Evolutionary conservation across 2,797 vertebrate genomes (phyloP).

Genomic region (Eulemur mongoz): DNA sequence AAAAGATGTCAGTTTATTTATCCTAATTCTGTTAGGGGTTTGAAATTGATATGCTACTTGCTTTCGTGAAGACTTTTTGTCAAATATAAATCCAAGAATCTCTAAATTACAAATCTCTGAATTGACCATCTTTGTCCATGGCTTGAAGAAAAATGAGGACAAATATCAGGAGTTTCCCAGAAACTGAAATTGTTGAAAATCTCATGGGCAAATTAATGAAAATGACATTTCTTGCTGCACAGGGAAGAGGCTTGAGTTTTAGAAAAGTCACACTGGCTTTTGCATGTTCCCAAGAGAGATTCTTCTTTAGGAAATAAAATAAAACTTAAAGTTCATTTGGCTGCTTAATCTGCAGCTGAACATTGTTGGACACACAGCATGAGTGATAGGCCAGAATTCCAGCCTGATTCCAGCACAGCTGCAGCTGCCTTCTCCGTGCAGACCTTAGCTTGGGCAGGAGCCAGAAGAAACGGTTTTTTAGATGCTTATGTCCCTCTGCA

Average conservation of each 20-base stretch:
- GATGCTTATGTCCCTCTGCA: neutral
- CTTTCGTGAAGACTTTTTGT: neutral
- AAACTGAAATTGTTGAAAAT: slow-evolving; percentile 48
- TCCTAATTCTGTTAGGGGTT: neutral
- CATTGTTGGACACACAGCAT: neutral
- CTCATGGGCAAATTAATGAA: neutral
- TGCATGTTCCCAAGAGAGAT: neutral
- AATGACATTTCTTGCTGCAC: neutral
- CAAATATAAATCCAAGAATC: neutral
- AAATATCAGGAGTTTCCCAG: slow-evolving; percentile 28
- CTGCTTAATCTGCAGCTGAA: neutral
- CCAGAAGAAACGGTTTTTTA: slow-evolving; percentile 38
- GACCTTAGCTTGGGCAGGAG: neutral
- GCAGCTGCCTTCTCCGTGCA: neutral
- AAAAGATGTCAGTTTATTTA: neutral
- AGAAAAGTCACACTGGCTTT: slow-evolving; percentile 18
- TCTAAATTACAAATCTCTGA: slow-evolving; percentile 38
- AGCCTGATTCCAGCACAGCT: neutral
- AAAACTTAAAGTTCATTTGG: neutral
- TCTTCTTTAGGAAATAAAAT: neutral
- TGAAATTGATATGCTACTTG: neutral
- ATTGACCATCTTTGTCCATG: neutral
- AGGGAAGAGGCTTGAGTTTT: neutral
- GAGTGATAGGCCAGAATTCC: neutral
- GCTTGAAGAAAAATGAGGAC: neutral